phyloP scores from a whole-genome alignment of 2,113 vertebrate genomes.

The Charina bottae region DNA sequence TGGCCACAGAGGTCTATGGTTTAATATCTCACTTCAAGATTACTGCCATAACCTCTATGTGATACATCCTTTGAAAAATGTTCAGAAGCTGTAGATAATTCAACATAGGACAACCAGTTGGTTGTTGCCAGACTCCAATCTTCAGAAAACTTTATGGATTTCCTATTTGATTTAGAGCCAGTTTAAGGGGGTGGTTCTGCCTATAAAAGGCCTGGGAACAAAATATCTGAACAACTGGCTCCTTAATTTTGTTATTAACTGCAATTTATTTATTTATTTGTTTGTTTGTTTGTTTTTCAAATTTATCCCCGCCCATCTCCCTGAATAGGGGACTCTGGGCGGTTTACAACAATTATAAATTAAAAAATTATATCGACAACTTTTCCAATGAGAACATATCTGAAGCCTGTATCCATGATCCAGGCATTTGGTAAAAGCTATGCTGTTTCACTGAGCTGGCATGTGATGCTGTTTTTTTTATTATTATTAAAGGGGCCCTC shows the following conservation, averaged over 20 bases:
- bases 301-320: no score
- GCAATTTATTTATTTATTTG: no score
- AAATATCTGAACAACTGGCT: background rate
- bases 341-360: no score
- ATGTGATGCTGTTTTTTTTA: background rate
- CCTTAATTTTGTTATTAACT: background rate
- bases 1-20: background rate
- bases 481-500: background rate
- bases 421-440: background rate
- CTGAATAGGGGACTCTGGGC: no score
- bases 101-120: background rate
- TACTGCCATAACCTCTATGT: background rate
- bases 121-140: background rate
- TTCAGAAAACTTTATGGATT: background rate
- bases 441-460: background rate
- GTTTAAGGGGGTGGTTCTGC: background rate
- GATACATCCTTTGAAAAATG: background rate
- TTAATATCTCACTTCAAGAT: background rate
- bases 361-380: background rate
- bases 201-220: background rate
- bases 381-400: background rate
- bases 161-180: background rate
- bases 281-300: no score
- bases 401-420: background rate
- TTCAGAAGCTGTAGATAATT: background rate